Evolutionary conservation across 2,888 invertebrate genomes (phyloP).

Genomic region (Chymomyza caudatula): DNA sequence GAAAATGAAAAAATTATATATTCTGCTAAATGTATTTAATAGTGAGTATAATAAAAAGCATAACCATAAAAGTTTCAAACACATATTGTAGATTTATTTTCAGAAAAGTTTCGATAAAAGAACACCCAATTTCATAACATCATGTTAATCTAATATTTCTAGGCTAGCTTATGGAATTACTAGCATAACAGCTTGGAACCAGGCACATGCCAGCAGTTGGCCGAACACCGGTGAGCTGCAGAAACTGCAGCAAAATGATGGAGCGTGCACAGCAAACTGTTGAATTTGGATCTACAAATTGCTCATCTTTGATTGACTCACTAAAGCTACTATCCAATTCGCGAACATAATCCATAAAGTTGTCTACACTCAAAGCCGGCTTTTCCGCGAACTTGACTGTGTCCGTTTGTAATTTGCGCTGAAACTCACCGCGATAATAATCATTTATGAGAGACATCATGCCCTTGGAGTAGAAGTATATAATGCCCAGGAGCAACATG

Average conservation of each 20-base stretch:
- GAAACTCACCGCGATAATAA: slow-evolving; percentile 86
- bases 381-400: slow-evolving; percentile 19
- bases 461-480: slow-evolving; percentile 84
- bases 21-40: slow-evolving; percentile 47
- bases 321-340: slow-evolving; percentile 36
- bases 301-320: not conserved
- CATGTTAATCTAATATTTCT: not conserved
- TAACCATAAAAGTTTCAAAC: slow-evolving; percentile 28
- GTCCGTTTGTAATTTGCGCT: slow-evolving; percentile 74
- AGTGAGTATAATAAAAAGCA: slow-evolving; percentile 51
- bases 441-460: slow-evolving; percentile 86
- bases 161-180: slow-evolving; percentile 43
- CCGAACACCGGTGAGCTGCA: slow-evolving; percentile 41
- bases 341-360: slow-evolving; percentile 65
- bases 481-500: slow-evolving; percentile 82
- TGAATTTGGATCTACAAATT: not conserved
- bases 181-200: slow-evolving; percentile 4
- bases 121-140: not conserved
- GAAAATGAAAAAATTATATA: slow-evolving; percentile 47
- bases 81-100: slow-evolving; percentile 13
- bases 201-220: not conserved
- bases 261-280: slow-evolving; percentile 1
- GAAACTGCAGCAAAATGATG: slow-evolving; percentile 28
- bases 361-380: slow-evolving; percentile 50
- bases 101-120: not conserved